Evolutionary conservation across 2,113 vertebrate genomes (phyloP).

Genomic region (Cephalopterus ornatus): DNA sequence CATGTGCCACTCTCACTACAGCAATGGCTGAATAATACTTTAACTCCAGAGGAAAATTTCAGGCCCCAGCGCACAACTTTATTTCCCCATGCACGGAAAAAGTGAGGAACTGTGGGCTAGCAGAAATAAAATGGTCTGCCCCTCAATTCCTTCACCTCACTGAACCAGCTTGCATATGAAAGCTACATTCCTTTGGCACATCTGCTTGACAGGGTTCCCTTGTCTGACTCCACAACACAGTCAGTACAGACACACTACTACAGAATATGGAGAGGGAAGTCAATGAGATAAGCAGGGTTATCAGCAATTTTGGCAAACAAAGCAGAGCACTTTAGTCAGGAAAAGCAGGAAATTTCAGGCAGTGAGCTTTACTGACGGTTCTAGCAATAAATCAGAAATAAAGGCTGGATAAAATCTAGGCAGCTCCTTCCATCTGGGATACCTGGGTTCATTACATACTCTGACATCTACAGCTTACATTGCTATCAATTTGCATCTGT

Average conservation of each 20-base stretch:
- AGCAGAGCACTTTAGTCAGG: not conserved
- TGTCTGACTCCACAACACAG: not conserved
- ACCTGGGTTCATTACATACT: not conserved
- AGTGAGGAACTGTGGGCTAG: not conserved
- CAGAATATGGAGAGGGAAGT: not conserved
- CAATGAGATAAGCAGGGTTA: not conserved
- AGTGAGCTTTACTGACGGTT: not conserved
- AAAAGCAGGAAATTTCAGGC: not conserved
- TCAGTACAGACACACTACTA: not conserved
- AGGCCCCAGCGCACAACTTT: not conserved
- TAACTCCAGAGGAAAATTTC: not conserved
- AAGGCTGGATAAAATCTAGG: not conserved
- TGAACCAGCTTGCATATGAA: not conserved
- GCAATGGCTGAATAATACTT: not conserved
- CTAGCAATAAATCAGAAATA: not conserved
- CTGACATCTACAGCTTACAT: not conserved
- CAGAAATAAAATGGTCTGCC: not conserved
- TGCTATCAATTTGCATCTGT: not conserved
- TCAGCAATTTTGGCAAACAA: not conserved
- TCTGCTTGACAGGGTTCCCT: not conserved
- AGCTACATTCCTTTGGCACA: not conserved
- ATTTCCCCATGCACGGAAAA: not conserved
- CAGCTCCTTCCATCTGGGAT: not conserved
- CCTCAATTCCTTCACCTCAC: not conserved
- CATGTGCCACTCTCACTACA: rapidly evolving